phyloP scores from a whole-genome alignment of 2,113 vertebrate genomes.

The Halichoerus grypus region DNA sequence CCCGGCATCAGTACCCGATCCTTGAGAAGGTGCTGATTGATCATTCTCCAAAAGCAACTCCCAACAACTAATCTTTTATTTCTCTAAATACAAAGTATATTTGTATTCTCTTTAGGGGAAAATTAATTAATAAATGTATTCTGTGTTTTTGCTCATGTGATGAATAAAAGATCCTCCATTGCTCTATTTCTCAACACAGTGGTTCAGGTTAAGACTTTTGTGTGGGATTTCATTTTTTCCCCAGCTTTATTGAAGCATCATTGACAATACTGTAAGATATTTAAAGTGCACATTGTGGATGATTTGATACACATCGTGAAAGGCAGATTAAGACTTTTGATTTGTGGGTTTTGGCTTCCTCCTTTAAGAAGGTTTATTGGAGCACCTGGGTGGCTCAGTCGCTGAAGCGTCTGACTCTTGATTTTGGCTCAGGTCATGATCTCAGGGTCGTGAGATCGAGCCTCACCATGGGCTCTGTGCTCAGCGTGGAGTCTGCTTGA shows the following conservation, averaged over 20 bases:
- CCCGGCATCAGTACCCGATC: slow-evolving; percentile 91
- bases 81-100: slow-evolving; percentile 51
- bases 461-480: too few relatives aligned
- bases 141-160: slow-evolving; percentile 65
- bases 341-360: not conserved
- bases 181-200: slow-evolving; percentile 37
- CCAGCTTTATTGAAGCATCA: not conserved
- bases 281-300: not conserved
- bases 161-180: slow-evolving; percentile 29
- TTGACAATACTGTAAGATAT: not conserved
- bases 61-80: slow-evolving; percentile 89
- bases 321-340: not conserved
- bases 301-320: not conserved
- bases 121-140: slow-evolving; percentile 79
- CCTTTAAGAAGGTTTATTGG: not conserved
- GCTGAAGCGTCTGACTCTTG: too few relatives aligned
- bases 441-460: too few relatives aligned
- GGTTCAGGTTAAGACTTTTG: not conserved
- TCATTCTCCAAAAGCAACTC: slow-evolving; percentile 89
- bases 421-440: too few relatives aligned
- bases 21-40: slow-evolving; percentile 90
- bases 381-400: too few relatives aligned
- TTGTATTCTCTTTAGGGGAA: slow-evolving; percentile 42
- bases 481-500: too few relatives aligned
- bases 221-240: not conserved